Evolutionary conservation across 2,797 vertebrate genomes (phyloP).

Genomic region (Pseudopleuronectes americanus): DNA sequence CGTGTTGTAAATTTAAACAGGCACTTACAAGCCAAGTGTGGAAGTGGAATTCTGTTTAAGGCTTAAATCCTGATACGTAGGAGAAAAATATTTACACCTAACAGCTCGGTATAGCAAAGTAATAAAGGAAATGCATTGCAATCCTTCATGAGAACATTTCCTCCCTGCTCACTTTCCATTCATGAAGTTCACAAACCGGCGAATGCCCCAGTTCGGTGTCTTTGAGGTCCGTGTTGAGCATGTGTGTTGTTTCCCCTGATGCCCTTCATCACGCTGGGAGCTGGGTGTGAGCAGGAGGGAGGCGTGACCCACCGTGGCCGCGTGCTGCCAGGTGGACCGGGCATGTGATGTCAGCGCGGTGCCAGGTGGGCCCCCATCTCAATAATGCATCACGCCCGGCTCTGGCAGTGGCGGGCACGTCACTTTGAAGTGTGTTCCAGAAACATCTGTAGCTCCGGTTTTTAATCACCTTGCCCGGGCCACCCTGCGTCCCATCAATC

Average conservation of each 20-base stretch:
- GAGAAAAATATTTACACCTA: constrained; percentile 9
- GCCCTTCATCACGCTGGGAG: constrained; percentile 67
- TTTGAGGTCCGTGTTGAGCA: constrained; percentile 67
- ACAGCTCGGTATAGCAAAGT: constrained; percentile 12
- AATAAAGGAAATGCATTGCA: constrained; percentile 16
- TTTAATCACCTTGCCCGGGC: constrained; percentile 80
- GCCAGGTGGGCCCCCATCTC: constrained; percentile 74
- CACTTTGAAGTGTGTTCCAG: constrained; percentile 84
- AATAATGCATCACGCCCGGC: constrained; percentile 77
- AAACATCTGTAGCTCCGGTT: constrained; percentile 85
- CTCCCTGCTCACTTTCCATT: constrained; percentile 35
- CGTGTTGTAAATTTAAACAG: constrained; percentile 13
- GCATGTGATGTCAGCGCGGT: constrained; percentile 68
- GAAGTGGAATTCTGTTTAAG: constrained; percentile 18
- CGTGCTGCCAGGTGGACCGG: constrained; percentile 66
- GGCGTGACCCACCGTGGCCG: constrained; percentile 70
- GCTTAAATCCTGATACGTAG: constrained; percentile 12
- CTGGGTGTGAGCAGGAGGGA: constrained; percentile 36
- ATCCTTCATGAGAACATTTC: constrained; percentile 17
- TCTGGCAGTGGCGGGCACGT: constrained; percentile 59
- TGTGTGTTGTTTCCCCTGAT: constrained; percentile 61
- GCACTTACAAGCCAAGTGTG: constrained; percentile 20
- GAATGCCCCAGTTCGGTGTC: constrained; percentile 63
- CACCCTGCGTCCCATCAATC: constrained; percentile 64
- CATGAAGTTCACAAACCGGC: constrained; percentile 48